Evolutionary conservation across 1,140 invertebrate species (phyloP), one percentile per base, ranked within the genome.

Genomic region (Drosophila lacertosa): DNA sequence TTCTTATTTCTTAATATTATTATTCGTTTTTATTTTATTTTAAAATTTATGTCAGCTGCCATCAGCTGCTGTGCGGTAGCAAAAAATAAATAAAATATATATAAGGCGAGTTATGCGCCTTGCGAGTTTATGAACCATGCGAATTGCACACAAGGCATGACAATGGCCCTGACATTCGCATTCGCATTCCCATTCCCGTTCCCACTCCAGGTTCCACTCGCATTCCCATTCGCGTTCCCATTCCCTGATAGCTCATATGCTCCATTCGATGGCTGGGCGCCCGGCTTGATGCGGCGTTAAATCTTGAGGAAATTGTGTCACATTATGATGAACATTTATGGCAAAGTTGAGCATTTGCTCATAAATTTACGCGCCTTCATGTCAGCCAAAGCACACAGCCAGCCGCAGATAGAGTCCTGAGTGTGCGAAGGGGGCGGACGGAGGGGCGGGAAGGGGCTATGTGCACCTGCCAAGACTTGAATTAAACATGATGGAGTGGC

Each of bases 301-400:
- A 88, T 88, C 82, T 88, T 75, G 66, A 78, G 82, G 71, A 88
- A 88, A 88, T 88, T 88, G 82, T 88, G 82, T 88, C 82, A 82
- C 82, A 88, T 88, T 82, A 88, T 88, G 77, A 84, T 84, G 82
- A 86, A 88, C 81, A 84, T 84, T 84, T 84, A 84, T 84, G 81
- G 73, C 73, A 77, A 81, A 81, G 73, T 74, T 77, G 82, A 88
- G 77, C 77, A 80, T 77, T 74, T 53, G 64, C 73, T 45, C 81
- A 84, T 84, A 84, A 84, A 84, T 84, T 84, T 65, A 42, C 32
- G 68, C 74, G 59, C 45, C 45, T 26, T 26, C 18, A 4, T 40
- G 37, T 18, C 42, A 44, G 10, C 18, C 20, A 74, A 29, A 22
- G 16, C 11, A 35, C 10, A 32, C 37, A 40, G 22, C 15, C 11